Base-by-base conservation (phyloP, 2,113 vertebrate genomes). In the Sebastes schlegelii region DNA sequence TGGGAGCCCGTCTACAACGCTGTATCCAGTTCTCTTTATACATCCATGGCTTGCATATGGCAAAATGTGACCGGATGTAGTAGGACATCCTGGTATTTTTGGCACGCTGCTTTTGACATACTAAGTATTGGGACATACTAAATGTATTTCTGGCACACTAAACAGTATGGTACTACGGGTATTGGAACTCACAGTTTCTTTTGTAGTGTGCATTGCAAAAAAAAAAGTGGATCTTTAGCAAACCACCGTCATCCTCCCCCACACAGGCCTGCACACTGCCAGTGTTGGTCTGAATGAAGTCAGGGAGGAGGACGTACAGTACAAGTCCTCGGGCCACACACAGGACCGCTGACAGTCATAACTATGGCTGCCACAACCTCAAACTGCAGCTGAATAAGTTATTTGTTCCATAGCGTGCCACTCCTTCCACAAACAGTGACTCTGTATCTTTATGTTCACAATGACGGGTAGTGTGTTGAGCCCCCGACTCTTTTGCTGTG, bases 391-490 rank as follows among this genome's bases (percentile, higher is more conserved):
- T 87, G 85, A 91, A 92, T 90, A 77, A 80, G 49, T 81, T 80
- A 84, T 91, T 88, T 89, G 89, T 89, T 89, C 82, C 70, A 46
- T 69, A n/a, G 69, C 7, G 75, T 57, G 83, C 46, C 83, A 63
- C 79, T 86, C 78, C 79, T 68, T 91, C 67, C 85, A 65, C 75
- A 75, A 83, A 86, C 84, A 90, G 54, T 64, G 75, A 84, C 80
- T 88, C 60, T 80, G 67, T 83, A 86, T 74, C 74, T 82, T 80
- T 63, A 63, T 17, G 19, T 60, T 70, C 87, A 88, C 80, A 89
- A 89, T 82, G 81, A 63, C 43, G 5, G 19, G 19, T 81, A 86
- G 58, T 88, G 58, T 88, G 84, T 88, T 68, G 46, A 80, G 7
- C 54, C 77, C 43, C 61, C 0, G 7, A 60, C 73, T 80, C 77